Base-by-base conservation (phyloP, 2,888 invertebrate genomes). In the Xylota sylvarum region DNA sequence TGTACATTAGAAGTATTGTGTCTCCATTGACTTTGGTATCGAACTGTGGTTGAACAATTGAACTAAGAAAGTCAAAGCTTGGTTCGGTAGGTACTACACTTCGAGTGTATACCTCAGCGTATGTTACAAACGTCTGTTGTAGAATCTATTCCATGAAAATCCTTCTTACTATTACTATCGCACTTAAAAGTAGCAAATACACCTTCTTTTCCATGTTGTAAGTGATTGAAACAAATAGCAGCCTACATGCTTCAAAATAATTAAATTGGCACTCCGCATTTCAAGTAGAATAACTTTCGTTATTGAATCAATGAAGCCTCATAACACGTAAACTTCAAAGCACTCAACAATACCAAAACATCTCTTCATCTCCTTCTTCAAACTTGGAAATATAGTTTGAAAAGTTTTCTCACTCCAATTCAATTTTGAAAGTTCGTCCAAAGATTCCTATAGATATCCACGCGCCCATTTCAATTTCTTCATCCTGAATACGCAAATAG, bases 211-310 rank as follows among this genome's bases (percentile, higher is more conserved):
- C 9, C 37, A 37, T 9, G 37, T 37, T 14, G 23, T n/a, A 23
- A 40, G 40, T 40, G 9, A 43, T 43, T 43, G 14, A 43, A 43
- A 43, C 43, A n/a, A 30, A 60, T 48, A 17, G n/a, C 46, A 64
- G 46, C 6, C 12, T 4, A 17, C 5, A 17, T 3, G 12, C 12
- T 48, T 19, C 19, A 27, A 7, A 43, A 23, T 60, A 43, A 60
- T 43, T 27, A 37, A 40, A 60, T 62, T 43, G 27, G n/a, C 43
- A 62, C 10, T 62, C 35, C 65, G n/a, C n/a, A 65, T 37, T 65
- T 37, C 0, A 35, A 65, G 50, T 30, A 48, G 19, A 32, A 27
- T n/a, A 19, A 46, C 5, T n/a, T 19, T 35, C 35, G n/a, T 35
- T 50, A 48, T 50, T 35, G 9, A 64, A 64, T 32, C 46, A 37